phyloP scores from a whole-genome alignment of 2,888 invertebrate genomes.

The Philereme transversata region DNA sequence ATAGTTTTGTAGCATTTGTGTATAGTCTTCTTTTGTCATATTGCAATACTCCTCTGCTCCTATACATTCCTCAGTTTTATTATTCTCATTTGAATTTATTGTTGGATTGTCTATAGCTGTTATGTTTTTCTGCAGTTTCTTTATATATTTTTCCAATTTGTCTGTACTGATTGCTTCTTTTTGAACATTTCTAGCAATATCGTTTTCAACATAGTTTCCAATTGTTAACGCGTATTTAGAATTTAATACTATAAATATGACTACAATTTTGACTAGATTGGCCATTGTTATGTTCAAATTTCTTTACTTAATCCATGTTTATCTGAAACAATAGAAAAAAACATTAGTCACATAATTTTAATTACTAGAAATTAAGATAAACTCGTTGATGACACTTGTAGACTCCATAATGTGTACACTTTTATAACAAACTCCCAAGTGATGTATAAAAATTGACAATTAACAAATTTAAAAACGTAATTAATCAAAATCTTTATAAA shows the following conservation, averaged over 20 bases:
- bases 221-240: slow-evolving; percentile 3
- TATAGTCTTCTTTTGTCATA: slow-evolving; percentile 83
- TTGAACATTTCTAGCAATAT: background rate
- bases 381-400: too few relatives aligned
- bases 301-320: slow-evolving; percentile 2
- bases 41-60: slow-evolving; percentile 76
- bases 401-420: too few relatives aligned
- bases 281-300: slow-evolving; percentile 12
- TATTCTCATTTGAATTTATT: slow-evolving; percentile 26
- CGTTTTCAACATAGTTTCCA: background rate
- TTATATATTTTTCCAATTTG: background rate
- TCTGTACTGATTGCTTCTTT: background rate
- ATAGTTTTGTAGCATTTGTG: slow-evolving; percentile 84
- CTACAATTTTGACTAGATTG: slow-evolving; percentile 25
- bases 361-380: too few relatives aligned
- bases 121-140: too few relatives aligned
- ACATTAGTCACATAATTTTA: too few relatives aligned
- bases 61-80: slow-evolving; percentile 57
- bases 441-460: too few relatives aligned
- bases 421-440: too few relatives aligned
- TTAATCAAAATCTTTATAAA: too few relatives aligned
- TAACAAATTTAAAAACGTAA: too few relatives aligned
- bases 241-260: slow-evolving; percentile 15
- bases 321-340: slow-evolving; percentile 30
- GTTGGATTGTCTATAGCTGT: background rate